phyloP scores from a whole-genome alignment of 2,113 vertebrate genomes.

The Rhizomys pruinosus region DNA sequence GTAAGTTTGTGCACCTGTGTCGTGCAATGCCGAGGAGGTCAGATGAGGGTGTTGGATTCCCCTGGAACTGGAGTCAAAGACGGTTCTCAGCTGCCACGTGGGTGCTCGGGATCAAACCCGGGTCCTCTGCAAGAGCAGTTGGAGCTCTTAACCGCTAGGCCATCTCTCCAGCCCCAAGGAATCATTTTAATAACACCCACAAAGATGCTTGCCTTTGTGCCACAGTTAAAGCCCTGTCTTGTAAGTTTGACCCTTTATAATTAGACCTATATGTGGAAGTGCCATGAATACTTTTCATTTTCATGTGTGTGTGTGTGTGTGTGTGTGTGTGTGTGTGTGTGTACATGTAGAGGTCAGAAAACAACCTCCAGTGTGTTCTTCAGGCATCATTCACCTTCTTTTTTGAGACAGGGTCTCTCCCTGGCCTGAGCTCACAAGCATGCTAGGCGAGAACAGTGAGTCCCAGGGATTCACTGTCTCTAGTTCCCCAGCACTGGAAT shows the following conservation, averaged over 20 bases:
- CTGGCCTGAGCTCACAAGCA: neutral
- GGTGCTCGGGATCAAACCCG: too few relatives aligned
- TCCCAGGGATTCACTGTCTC: neutral
- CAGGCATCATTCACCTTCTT: neutral
- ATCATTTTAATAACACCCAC: slow-evolving; percentile 18
- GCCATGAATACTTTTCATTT: neutral
- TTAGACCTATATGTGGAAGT: slow-evolving; percentile 1
- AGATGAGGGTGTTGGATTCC: too few relatives aligned
- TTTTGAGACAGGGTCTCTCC: neutral
- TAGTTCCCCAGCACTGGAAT: neutral
- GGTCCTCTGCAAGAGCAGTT: too few relatives aligned
- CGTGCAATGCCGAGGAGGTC: too few relatives aligned
- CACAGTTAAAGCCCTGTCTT: neutral
- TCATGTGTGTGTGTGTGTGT: neutral
- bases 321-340: neutral
- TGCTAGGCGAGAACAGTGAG: neutral
- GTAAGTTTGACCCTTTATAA: neutral
- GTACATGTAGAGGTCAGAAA: neutral
- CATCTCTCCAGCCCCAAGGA: too few relatives aligned
- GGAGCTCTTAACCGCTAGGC: too few relatives aligned
- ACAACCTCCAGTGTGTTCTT: neutral
- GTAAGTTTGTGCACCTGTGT: too few relatives aligned
- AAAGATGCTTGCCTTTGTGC: neutral
- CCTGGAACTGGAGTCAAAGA: too few relatives aligned
- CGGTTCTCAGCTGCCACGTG: too few relatives aligned